These are phyloP conservation scores for Colossoma macropomum DNA, from an alignment of 2,113 vertebrate genomes.

Conservation along the genomic window DNA sequence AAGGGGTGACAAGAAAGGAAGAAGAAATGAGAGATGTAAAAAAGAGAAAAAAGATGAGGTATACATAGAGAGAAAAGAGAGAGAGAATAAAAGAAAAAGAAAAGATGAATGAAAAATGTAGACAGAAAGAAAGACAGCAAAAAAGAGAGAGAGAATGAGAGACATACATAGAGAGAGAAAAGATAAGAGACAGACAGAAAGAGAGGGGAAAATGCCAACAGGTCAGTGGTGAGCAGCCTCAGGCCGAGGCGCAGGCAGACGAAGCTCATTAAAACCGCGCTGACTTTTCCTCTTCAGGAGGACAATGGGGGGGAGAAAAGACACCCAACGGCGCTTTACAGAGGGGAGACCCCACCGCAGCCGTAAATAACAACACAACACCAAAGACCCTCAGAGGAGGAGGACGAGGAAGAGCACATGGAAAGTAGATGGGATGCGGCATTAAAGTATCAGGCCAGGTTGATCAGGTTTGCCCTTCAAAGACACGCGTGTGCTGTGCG, in stretches of 20 bases:
- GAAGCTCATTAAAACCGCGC: constrained; percentile 40
- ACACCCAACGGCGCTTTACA: constrained; percentile 18
- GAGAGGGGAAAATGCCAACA: neutral
- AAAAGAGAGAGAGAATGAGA: neutral
- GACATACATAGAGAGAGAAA: no score
- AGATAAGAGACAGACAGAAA: neutral
- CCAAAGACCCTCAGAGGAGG: constrained; percentile 2
- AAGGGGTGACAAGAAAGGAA: no score
- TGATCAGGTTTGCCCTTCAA: constrained; percentile 20
- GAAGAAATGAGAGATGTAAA: neutral
- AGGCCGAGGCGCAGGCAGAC: constrained; percentile 8
- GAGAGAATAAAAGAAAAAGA: no score
- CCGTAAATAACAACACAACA: constrained; percentile 5
- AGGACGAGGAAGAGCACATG: constrained; percentile 8
- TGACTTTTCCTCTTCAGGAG: constrained; percentile 25
- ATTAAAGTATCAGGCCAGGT: constrained; percentile 5
- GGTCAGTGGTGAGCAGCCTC: constrained; percentile 24
- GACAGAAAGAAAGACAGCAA: neutral
- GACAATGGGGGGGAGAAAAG: constrained; percentile 6
- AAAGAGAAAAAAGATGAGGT: neutral
- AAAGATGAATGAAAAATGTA: no score
- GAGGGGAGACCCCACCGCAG: neutral
- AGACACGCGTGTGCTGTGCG: neutral
- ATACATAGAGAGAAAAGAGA: neutral
- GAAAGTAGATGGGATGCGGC: constrained; percentile 17